Base-by-base conservation (phyloP, 2,888 invertebrate genomes). In the Heteromyza rotundicornis region DNA sequence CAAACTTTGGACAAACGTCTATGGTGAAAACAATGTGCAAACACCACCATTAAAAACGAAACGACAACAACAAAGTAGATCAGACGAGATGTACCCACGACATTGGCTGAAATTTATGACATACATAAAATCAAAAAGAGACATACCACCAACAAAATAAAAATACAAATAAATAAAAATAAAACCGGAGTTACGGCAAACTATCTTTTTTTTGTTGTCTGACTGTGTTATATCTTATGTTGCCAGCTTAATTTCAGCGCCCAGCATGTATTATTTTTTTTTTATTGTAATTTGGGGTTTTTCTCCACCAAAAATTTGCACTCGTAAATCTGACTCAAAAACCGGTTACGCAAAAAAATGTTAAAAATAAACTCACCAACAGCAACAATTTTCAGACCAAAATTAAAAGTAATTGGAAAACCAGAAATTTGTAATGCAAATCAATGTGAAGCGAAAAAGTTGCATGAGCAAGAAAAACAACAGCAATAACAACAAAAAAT, bases 311-410 rank as follows among this genome's bases (percentile, higher is more conserved):
- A n/a, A n/a, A n/a, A 73, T 71, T 74, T 75, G 68, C 63, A 70
- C 74, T 76, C 74, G 70, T 72, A 75, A 74, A 75, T 75, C 68
- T 23, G 12, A 20, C 50, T 49, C 72, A 75, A 75, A 65, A 72
- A 73, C 72, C 70, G 71, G 67, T 71, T 71, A 44, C 16, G 3
- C 16, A 40, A n/a, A 32, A 68, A 51, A 67, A 67, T 16, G 16
- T 23, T 20, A 27, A 50, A 12, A 32, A 55, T 36, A 32, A 58
- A 57, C 53, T 58, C 58, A 60, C 19, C 57, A 49, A 22, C 56
- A 57, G 27, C 19, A 23, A 60, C 59, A 64, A 53, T 63, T 59
- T 61, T 52, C 52, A 60, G 32, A 27, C 49, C 47, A 63, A n/a
- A 14, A 40, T 40, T 3, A 60, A 57, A 57, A 57, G 32, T 24